Conservation (phyloP, 2,797 vertebrate species). For the Argyrosomus regius region DNA sequence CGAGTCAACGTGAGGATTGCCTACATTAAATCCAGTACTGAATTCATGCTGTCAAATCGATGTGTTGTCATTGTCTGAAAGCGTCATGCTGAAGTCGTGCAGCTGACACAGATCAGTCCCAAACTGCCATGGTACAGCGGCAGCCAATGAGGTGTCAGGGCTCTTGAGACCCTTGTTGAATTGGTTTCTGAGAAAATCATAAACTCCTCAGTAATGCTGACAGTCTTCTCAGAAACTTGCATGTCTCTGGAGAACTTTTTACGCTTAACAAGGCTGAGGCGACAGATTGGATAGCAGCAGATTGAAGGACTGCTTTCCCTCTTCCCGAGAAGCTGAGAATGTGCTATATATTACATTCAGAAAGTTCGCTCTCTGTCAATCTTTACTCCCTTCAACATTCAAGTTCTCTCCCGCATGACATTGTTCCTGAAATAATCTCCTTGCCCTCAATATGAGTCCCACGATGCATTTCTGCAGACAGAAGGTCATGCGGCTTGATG, state of each 20-base stretch:
- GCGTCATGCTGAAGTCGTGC: slow-evolving; percentile 24
- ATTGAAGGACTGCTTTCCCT: slow-evolving; percentile 51
- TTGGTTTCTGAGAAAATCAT: slow-evolving; percentile 65
- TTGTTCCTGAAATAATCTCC: slow-evolving; percentile 82
- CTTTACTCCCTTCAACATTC: slow-evolving; percentile 49
- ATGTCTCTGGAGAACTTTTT: slow-evolving; percentile 58
- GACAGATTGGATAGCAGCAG: slow-evolving; percentile 50
- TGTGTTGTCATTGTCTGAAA: slow-evolving; percentile 33
- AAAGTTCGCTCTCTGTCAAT: slow-evolving; percentile 56
- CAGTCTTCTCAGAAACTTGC: slow-evolving; percentile 59
- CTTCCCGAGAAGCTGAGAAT: slow-evolving; percentile 39
- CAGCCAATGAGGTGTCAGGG: slow-evolving; percentile 67
- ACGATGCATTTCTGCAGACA: slow-evolving; percentile 61
- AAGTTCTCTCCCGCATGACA: slow-evolving; percentile 67
- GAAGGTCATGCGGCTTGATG: slow-evolving; percentile 75
- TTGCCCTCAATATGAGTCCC: slow-evolving; percentile 79
- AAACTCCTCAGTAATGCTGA: slow-evolving; percentile 65
- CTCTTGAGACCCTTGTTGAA: slow-evolving; percentile 60
- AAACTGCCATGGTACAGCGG: slow-evolving; percentile 42
- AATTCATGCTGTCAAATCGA: slow-evolving; percentile 37
- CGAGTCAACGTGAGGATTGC: slow-evolving; percentile 12
- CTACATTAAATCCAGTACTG: slow-evolving; percentile 30
- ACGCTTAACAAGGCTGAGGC: slow-evolving; percentile 56
- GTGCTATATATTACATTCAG: slow-evolving; percentile 35
- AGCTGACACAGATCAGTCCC: slow-evolving; percentile 60